These are phyloP conservation scores for Lamprotornis superbus DNA, from an alignment of 2,113 vertebrate genomes.

Conservation along the genomic window DNA sequence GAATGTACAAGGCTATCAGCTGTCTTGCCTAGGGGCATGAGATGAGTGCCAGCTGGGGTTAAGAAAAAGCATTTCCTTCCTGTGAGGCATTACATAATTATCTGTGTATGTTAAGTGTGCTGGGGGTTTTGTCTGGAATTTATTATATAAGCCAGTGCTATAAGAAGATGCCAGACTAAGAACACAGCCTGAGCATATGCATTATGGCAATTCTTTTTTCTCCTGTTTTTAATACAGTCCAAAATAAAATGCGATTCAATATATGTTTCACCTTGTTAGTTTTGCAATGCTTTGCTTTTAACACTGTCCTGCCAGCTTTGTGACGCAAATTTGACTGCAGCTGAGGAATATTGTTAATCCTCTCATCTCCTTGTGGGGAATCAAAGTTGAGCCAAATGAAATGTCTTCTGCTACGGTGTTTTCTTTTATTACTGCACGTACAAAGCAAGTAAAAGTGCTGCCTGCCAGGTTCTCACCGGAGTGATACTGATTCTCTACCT, in stretches of 20 bases:
- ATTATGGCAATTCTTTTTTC: not conserved
- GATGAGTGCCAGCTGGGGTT: not conserved
- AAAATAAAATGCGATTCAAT: not conserved
- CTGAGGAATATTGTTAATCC: slow-evolving; percentile 42
- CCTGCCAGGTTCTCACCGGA: not conserved
- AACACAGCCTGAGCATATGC: not conserved
- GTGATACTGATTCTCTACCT: not conserved
- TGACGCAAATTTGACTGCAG: slow-evolving; percentile 1
- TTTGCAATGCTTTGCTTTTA: not conserved
- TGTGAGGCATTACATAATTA: slow-evolving; percentile 35
- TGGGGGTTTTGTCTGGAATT: not conserved
- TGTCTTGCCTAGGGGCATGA: slow-evolving; percentile 24
- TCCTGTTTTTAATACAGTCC: not conserved
- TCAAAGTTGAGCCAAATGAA: slow-evolving; percentile 28
- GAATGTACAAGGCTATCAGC: slow-evolving; percentile 32
- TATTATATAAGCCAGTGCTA: not conserved
- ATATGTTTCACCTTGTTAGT: not conserved
- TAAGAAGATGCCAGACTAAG: not conserved
- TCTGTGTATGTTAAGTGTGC: not conserved
- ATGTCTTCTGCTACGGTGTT: not conserved
- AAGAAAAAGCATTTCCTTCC: slow-evolving; percentile 12
- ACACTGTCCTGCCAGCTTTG: slow-evolving; percentile 1
- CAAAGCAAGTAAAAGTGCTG: not conserved
- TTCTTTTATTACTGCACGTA: not conserved
- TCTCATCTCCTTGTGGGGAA: slow-evolving; percentile 35